A percentile compares a stretch with the other conserved stretches of the same genome.
Evolutionary conservation across 2,888 invertebrate species (phyloP).

Genomic region (Netelia melanura): DNA sequence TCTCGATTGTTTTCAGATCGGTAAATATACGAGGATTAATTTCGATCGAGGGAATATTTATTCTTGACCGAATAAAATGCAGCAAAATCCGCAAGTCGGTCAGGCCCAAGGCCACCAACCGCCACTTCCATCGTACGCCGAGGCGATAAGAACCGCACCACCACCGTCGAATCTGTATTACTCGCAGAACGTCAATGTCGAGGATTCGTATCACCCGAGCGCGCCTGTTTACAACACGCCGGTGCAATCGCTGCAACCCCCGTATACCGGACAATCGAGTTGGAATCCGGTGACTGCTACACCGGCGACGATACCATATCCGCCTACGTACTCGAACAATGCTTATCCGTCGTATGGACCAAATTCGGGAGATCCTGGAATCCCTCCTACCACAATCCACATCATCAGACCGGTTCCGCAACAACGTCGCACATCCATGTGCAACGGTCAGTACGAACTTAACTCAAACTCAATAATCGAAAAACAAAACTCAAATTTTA

Average conservation of each 20-base stretch:
- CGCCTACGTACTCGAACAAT: conserved; percentile 42
- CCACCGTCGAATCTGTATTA: conserved; percentile 46
- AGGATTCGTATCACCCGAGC: conserved; percentile 26
- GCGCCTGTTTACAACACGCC: conserved; percentile 35
- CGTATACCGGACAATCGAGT: conserved; percentile 53
- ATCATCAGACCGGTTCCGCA: conserved; percentile 49
- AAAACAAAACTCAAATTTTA: conserved; percentile 4
- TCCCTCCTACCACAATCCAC: conserved; percentile 54
- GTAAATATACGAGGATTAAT: too few species aligned
- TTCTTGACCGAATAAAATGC: conserved; percentile 27
- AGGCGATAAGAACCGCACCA: conserved; percentile 60
- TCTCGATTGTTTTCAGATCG: too few species aligned
- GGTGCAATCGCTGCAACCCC: conserved; percentile 28
- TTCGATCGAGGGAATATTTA: too few species aligned
- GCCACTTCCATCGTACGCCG: conserved; percentile 65
- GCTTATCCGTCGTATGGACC: conserved; percentile 53
- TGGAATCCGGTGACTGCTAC: conserved; percentile 40
- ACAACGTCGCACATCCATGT: conserved; percentile 31
- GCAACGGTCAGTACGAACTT: conserved; percentile 25
- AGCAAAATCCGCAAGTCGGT: conserved; percentile 26
- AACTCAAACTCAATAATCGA: background rate
- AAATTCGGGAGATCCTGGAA: conserved; percentile 37
- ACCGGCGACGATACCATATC: conserved; percentile 15
- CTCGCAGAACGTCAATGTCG: conserved; percentile 22
- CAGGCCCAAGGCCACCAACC: conserved; percentile 43